phyloP scores from a whole-genome alignment of 2,888 invertebrate species.

The Cheilosia variabilis region DNA sequence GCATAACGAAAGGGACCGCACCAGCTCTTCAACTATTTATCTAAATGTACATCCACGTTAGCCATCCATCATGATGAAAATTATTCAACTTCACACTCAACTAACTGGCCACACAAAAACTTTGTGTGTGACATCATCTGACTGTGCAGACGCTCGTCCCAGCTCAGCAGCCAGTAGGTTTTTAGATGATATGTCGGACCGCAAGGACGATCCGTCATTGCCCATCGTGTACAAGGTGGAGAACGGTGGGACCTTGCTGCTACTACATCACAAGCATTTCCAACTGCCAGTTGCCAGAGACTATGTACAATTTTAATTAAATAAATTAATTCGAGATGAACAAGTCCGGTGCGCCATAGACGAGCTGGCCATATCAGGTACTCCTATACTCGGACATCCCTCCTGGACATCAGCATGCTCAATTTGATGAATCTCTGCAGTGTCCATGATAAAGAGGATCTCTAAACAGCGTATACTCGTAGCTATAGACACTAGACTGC shows the following conservation, averaged over 20 bases:
- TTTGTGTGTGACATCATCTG: conserved; percentile 51
- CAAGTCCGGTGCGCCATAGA: conserved; percentile 30
- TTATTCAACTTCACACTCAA: conserved; percentile 69
- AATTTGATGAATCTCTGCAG: conserved; percentile 68
- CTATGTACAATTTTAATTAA: conserved; percentile 71
- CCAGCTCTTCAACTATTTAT: background rate
- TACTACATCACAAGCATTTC: conserved; percentile 19
- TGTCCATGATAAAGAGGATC: conserved; percentile 46
- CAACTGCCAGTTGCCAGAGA: conserved; percentile 27
- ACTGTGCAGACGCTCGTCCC: conserved; percentile 5
- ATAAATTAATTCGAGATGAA: conserved; percentile 70
- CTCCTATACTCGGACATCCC: conserved; percentile 17
- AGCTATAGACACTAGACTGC: background rate
- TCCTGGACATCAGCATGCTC: conserved; percentile 61
- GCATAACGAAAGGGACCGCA: background rate
- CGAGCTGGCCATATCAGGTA: conserved; percentile 44
- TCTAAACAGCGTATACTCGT: background rate
- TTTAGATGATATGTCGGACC: conserved; percentile 54
- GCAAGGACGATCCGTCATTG: conserved; percentile 56
- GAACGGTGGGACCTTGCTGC: conserved; percentile 2
- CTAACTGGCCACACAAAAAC: conserved; percentile 59
- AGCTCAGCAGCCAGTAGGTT: background rate
- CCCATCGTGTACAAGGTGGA: conserved; percentile 15
- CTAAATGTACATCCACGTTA: conserved; percentile 26
- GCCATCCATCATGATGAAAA: conserved; percentile 56